A percentile compares a stretch with the other conserved stretches of the same genome.
phyloP scores from a whole-genome alignment of 2,888 invertebrate genomes.

The Unio delphinus region DNA sequence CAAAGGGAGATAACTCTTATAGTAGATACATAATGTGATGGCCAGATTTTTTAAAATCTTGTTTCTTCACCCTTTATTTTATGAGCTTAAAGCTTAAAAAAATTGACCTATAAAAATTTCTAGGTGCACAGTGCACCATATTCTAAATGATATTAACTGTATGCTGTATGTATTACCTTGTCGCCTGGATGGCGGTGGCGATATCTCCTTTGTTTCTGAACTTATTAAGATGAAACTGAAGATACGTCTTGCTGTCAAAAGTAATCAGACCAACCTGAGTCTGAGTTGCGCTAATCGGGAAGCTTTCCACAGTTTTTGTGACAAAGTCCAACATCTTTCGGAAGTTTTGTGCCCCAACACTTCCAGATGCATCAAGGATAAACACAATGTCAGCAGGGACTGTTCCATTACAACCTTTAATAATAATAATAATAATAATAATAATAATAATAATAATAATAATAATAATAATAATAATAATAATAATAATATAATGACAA shows the following conservation, averaged over 20 bases:
- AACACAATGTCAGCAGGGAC: constrained; percentile 60
- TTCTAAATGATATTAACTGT: no score
- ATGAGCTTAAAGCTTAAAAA: no score
- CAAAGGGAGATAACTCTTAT: no score
- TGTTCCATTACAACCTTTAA: constrained; percentile 36
- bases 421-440: neutral
- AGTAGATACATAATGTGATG: no score
- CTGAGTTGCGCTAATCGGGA: constrained; percentile 47
- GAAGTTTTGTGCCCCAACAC: constrained; percentile 54
- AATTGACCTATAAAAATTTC: no score
- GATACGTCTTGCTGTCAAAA: constrained; percentile 50
- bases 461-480: neutral
- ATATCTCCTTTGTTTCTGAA: constrained; percentile 46
- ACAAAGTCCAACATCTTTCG: constrained; percentile 55
- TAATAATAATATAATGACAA: no score
- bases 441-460: neutral
- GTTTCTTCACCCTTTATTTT: no score
- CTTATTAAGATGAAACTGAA: constrained; percentile 62
- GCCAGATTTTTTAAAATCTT: no score
- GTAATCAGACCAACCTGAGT: constrained; percentile 53
- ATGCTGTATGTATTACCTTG: constrained; percentile 10
- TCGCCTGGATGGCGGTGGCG: constrained; percentile 43
- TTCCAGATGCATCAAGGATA: constrained; percentile 62
- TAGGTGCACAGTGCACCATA: no score
- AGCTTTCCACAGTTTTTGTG: constrained; percentile 49